Evolutionary conservation across 2,113 vertebrate species (phyloP), one percentile per base, ranked within the genome.

Genomic region (Eupsittula cactorum): DNA sequence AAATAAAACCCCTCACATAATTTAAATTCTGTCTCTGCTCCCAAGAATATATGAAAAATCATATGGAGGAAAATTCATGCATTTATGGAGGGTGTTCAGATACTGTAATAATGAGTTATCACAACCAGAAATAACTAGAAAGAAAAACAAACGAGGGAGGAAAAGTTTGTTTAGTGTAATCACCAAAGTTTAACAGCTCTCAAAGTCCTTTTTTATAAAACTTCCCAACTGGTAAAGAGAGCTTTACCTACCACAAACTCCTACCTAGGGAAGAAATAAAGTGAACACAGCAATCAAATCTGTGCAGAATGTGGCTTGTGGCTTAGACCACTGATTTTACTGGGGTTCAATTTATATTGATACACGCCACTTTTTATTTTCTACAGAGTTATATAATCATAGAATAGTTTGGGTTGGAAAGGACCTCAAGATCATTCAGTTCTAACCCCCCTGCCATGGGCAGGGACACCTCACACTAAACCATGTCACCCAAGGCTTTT

Each of bases 191-290:
- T 23, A 85, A 62, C 11, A 60, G 6, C 27, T 82, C 16, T 19
- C 13, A 35, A 24, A 42, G 28, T 25, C 3, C 13, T 1, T 35
- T 37, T 23, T 85, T n/a, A 69, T n/a, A 0, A 1, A 16, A 37
- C 12, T 75, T 75, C 1, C 19, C 4, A 24, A 13, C 9, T 37
- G 12, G 8, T 59, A 47, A 47, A 62, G 10, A 57, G 19, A 62
- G 11, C 3, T 73, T 69, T 69, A 29, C 8, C 5, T n/a, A 24
- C 6, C 9, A 39, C 25, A 64, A 0, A 29, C 13, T 13, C 33
- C 24, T 52, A 3, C 5, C 12, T n/a, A 65, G 44, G 6, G 42
- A 68, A 27, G 15, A 10, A 7, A 9, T 14, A 23, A 79, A 76
- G 5, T 63, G 35, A 86, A 23, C 19, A 21, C 2, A 77, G 52